Percentiles rank a stretch among this genome's conserved stretches.
These are phyloP conservation scores for Acrocephalus scirpaceus DNA, from an alignment of 2,797 vertebrate genomes.

Conservation along the genomic window DNA sequence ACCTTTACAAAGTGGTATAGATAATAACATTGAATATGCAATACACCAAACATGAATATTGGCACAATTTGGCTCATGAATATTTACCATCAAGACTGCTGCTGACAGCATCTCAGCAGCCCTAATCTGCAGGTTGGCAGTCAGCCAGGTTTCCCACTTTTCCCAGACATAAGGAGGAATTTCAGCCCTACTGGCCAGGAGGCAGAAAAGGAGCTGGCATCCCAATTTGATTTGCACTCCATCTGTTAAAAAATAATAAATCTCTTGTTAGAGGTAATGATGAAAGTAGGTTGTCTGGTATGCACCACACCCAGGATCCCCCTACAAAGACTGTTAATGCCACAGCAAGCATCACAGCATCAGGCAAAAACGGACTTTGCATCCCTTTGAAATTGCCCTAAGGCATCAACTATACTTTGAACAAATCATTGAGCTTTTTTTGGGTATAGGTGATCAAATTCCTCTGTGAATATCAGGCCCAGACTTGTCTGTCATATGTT, in stretches of 20 bases:
- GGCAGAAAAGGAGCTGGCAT: background rate
- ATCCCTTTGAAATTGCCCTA: background rate
- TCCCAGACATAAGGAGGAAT: conserved; percentile 4
- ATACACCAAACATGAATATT: conserved; percentile 29
- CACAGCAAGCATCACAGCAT: background rate
- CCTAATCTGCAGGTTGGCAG: conserved; percentile 36
- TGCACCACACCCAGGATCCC: background rate
- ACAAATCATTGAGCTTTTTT: background rate
- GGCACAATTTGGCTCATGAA: conserved; percentile 54
- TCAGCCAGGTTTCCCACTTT: conserved; percentile 20
- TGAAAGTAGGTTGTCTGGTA: background rate
- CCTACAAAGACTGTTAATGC: background rate
- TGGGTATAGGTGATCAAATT: background rate
- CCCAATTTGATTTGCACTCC: background rate
- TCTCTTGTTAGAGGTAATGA: background rate
- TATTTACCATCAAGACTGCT: conserved; percentile 56
- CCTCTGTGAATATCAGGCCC: background rate
- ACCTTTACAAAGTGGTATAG: conserved; percentile 48
- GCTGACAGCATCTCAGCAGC: conserved; percentile 43
- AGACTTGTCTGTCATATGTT: background rate
- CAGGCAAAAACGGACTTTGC: background rate
- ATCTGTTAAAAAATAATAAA: background rate
- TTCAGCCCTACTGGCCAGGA: background rate
- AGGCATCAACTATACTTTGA: background rate
- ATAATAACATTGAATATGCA: conserved; percentile 51